Conservation (phyloP, 2,888 invertebrate species). For the Acleris sparsana region DNA sequence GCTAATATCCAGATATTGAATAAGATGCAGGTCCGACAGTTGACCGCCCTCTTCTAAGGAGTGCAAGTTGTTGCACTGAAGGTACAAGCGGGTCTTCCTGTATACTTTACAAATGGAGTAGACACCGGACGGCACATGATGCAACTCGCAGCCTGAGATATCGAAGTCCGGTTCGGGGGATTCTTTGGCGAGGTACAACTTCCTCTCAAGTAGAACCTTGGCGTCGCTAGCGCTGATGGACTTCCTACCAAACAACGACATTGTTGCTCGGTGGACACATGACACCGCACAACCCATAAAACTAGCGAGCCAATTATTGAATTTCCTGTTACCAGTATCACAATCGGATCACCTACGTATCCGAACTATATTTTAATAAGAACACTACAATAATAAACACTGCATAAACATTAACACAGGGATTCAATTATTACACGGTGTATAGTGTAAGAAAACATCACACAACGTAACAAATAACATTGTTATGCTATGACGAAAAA, state of each 20-base stretch:
- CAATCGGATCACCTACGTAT: constrained; percentile 30
- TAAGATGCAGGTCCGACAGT: constrained; percentile 86
- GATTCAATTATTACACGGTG: constrained; percentile 5
- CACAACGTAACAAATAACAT: constrained; percentile 23
- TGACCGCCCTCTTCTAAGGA: constrained; percentile 88
- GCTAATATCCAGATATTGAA: constrained; percentile 87
- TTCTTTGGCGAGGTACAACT: constrained; percentile 84
- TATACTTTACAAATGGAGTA: constrained; percentile 92
- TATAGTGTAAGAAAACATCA: not conserved
- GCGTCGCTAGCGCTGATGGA: constrained; percentile 55
- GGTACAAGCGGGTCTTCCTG: constrained; percentile 87
- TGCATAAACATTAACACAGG: not conserved
- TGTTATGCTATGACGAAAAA: constrained; percentile 27
- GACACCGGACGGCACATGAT: constrained; percentile 89
- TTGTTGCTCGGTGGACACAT: constrained; percentile 65
- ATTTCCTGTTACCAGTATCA: constrained; percentile 49
- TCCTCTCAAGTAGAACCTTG: constrained; percentile 68
- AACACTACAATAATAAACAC: constrained; percentile 1
- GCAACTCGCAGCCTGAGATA: constrained; percentile 89
- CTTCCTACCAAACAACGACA: constrained; percentile 74
- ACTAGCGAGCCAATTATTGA: constrained; percentile 41
- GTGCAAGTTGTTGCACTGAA: constrained; percentile 87
- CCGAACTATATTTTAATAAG: constrained; percentile 6
- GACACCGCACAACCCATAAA: constrained; percentile 80
- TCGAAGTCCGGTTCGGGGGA: constrained; percentile 92